Evolutionary conservation across 2,888 invertebrate genomes (phyloP), one percentile per base, ranked within the genome.

Genomic region (Heliothis peltigera): DNA sequence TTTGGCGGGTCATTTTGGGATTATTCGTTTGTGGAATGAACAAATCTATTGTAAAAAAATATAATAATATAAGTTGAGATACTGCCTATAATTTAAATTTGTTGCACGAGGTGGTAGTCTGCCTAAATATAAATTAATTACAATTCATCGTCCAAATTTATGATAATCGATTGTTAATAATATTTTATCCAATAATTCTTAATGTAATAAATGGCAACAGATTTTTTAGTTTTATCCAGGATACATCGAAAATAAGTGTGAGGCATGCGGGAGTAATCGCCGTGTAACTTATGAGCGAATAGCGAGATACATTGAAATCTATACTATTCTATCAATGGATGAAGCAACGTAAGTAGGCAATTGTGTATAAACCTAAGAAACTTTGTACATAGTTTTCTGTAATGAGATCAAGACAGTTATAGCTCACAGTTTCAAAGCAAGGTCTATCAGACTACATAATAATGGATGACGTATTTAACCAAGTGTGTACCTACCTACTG

Each of bases 171-270:
- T 69, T 61, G 54, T n/a, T 32, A 48, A 62, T 57, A 19, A 62
- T 55, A 71, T 53, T 60, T 57, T 64, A 61, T 58, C 58, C 64
- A 67, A 80, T 74, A 70, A 66, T 71, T 61, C 35, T 42, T 64
- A 35, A 75, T 62, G 54, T 71, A 5, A 68, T 56, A 78, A 70
- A 78, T 75, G 81, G 66, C 65, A 46, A 43, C 7, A 65, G 62
- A 78, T 83, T 80, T 82, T 83, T 83, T 77, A 59, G 64, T 71
- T 76, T 75, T 75, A 71, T 77, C 65, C 77, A 51, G 66, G 64
- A 76, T 77, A 83, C 81, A 82, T 80, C 70, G 79, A 75, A 83
- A 77, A 82, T 82, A 82, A 81, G 82, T 81, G 83, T 78, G 65
- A 72, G 72, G 57, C 70, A 56, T 58, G 70, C 52, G 67, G 46